These are phyloP conservation scores for Cryptocephalus moraei DNA, from an alignment of 2,888 invertebrate species.

Conservation along the genomic window DNA sequence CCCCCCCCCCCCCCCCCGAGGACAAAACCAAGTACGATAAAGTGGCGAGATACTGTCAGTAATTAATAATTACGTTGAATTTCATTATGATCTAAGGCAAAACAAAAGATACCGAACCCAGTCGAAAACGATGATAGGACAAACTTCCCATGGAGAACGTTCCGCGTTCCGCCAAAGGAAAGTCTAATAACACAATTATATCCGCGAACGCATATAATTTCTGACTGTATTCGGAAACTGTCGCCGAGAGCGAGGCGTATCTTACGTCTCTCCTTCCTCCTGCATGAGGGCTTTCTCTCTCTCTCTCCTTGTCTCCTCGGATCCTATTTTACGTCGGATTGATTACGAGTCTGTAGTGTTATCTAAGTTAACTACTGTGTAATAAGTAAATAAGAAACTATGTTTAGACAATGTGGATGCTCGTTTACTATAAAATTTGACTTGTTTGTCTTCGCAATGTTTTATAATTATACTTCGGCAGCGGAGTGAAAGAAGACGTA, in stretches of 20 bases:
- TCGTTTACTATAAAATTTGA: conserved; percentile 8
- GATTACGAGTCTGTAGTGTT: conserved; percentile 14
- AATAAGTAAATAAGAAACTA: conserved; percentile 11
- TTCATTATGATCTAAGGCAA: too few relatives aligned
- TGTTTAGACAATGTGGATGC: conserved; percentile 7
- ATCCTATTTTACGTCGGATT: conserved; percentile 13
- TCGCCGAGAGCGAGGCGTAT: too few relatives aligned
- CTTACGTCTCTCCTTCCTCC: too few relatives aligned
- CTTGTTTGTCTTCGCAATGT: not conserved
- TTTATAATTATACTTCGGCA: conserved; percentile 1
- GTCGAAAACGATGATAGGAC: too few relatives aligned
- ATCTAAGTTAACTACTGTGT: conserved; percentile 13
- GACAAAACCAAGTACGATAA: too few relatives aligned
- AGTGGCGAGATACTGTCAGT: too few relatives aligned
- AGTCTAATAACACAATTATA: conserved; percentile 19
- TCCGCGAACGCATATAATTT: conserved; percentile 15
- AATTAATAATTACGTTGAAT: too few relatives aligned
- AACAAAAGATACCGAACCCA: too few relatives aligned
- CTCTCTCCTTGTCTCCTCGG: conserved; percentile 7
- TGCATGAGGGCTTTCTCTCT: too few relatives aligned
- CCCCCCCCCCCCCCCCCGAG: too few relatives aligned
- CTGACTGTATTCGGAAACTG: conserved; percentile 7
- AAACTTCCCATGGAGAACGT: too few relatives aligned
- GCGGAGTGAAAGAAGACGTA: too few relatives aligned
- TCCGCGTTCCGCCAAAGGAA: conserved; percentile 6